Evolutionary conservation across 2,888 invertebrate genomes (phyloP).

Genomic region (Alloscopus bannaensis): DNA sequence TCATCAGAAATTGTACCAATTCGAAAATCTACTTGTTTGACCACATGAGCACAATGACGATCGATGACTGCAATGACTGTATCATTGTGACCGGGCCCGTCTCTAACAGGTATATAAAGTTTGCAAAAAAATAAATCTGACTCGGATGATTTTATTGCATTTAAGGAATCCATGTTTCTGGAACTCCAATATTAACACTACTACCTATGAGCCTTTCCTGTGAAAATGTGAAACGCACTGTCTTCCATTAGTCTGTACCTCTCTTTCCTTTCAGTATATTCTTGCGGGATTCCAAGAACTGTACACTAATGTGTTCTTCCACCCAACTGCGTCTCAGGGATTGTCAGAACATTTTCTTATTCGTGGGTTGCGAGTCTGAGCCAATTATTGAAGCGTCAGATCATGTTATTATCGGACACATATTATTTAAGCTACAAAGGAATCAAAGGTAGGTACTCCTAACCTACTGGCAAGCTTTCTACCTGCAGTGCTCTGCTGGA

Average conservation of each 20-base stretch:
- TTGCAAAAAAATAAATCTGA: too few relatives aligned
- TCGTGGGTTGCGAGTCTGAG: conserved; percentile 69
- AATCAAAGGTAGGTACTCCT: conserved; percentile 67
- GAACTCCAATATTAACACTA: too few relatives aligned
- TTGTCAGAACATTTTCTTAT: conserved; percentile 68
- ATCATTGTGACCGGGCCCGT: conserved; percentile 67
- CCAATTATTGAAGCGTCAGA: conserved; percentile 70
- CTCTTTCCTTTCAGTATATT: conserved; percentile 63
- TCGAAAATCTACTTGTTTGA: conserved; percentile 69
- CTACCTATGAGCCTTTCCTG: too few relatives aligned
- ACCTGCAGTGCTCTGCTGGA: too few relatives aligned
- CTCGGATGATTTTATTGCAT: too few relatives aligned
- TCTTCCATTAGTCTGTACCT: too few relatives aligned
- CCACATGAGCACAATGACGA: conserved; percentile 67
- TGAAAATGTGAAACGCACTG: not conserved
- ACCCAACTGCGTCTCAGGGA: conserved; percentile 70
- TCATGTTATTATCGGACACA: conserved; percentile 66
- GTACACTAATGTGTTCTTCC: conserved; percentile 68
- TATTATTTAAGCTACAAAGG: conserved; percentile 69
- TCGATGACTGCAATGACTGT: conserved; percentile 70
- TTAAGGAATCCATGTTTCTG: too few relatives aligned
- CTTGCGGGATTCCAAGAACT: conserved; percentile 68
- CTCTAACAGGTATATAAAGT: conserved; percentile 70
- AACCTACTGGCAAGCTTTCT: too few relatives aligned
- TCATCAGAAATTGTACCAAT: conserved; percentile 67